phyloP scores from a whole-genome alignment of 2,888 invertebrate genomes.

The Hydraecia micacea region DNA sequence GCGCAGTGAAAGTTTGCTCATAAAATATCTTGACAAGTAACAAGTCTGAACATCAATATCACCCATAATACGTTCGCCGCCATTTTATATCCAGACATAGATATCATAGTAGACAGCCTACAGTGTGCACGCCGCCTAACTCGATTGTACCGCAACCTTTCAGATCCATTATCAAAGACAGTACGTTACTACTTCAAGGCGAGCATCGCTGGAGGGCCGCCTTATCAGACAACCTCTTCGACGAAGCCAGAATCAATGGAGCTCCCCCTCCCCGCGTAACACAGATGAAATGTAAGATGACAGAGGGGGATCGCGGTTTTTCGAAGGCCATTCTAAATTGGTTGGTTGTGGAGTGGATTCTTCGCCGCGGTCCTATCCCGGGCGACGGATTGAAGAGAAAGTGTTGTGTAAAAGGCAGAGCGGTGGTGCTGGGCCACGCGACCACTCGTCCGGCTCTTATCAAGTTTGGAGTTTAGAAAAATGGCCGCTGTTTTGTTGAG shows the following conservation, averaged over 20 bases:
- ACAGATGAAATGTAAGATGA: constrained; percentile 42
- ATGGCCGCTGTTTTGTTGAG: constrained; percentile 55
- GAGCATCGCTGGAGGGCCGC: constrained; percentile 68
- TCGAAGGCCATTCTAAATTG: constrained; percentile 64
- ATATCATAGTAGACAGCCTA: constrained; percentile 31
- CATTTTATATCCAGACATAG: constrained; percentile 32
- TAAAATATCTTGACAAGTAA: constrained; percentile 10
- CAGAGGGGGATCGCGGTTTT: constrained; percentile 47
- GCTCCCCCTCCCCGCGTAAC: constrained; percentile 50
- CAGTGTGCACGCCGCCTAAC: constrained; percentile 57
- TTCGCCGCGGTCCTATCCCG: constrained; percentile 64
- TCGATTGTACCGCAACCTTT: constrained; percentile 70
- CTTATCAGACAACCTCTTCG: constrained; percentile 73
- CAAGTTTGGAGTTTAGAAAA: constrained; percentile 62
- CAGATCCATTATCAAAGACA: constrained; percentile 75
- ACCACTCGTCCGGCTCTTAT: constrained; percentile 52
- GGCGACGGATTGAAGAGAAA: constrained; percentile 64
- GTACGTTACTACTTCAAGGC: constrained; percentile 75
- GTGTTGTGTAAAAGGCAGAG: constrained; percentile 67
- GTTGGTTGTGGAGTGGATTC: constrained; percentile 65
- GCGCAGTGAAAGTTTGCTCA: not conserved
- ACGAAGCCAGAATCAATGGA: constrained; percentile 69
- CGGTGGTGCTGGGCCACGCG: constrained; percentile 46
- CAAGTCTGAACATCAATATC: constrained; percentile 14
- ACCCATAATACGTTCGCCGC: constrained; percentile 17